Conservation (phyloP, 1,140 invertebrate genomes). For the Bicyclus anynana region DNA sequence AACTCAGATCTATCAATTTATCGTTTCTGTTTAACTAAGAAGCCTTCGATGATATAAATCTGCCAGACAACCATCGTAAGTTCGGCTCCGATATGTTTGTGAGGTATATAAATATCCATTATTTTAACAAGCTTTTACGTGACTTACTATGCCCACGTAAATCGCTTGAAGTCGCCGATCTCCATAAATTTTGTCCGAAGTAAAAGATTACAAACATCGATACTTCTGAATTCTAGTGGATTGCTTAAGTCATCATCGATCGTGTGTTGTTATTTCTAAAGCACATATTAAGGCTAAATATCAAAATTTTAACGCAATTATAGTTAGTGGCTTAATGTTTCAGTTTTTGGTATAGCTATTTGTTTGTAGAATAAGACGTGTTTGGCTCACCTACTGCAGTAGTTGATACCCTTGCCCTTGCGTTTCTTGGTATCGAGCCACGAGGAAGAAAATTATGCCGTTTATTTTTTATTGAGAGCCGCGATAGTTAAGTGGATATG, state of each 20-base stretch:
- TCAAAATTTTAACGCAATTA: too few species aligned
- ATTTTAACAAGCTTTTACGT: slow-evolving; percentile 29
- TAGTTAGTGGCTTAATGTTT: too few species aligned
- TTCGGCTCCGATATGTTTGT: slow-evolving; percentile 22
- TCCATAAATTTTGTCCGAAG: not conserved
- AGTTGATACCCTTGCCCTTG: too few species aligned
- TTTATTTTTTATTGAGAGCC: too few species aligned
- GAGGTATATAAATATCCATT: slow-evolving; percentile 33
- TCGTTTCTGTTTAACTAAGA: slow-evolving; percentile 21
- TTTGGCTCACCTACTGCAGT: too few species aligned
- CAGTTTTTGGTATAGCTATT: too few species aligned
- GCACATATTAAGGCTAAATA: too few species aligned
- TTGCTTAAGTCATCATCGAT: not conserved
- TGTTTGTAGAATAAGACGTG: too few species aligned
- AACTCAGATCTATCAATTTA: slow-evolving; percentile 33
- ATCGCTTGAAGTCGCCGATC: slow-evolving; percentile 6
- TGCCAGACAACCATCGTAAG: slow-evolving; percentile 23
- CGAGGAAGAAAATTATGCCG: too few species aligned
- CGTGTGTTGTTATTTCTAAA: not conserved
- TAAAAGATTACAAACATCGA: too few species aligned
- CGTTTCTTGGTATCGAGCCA: too few species aligned
- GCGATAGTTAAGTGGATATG: too few species aligned
- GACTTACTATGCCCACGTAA: not conserved
- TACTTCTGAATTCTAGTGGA: slow-evolving; percentile 20
- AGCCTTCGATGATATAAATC: slow-evolving; percentile 33